phyloP scores from a whole-genome alignment of 2,113 vertebrate genomes.

The Tretioscincus oriximinensis region DNA sequence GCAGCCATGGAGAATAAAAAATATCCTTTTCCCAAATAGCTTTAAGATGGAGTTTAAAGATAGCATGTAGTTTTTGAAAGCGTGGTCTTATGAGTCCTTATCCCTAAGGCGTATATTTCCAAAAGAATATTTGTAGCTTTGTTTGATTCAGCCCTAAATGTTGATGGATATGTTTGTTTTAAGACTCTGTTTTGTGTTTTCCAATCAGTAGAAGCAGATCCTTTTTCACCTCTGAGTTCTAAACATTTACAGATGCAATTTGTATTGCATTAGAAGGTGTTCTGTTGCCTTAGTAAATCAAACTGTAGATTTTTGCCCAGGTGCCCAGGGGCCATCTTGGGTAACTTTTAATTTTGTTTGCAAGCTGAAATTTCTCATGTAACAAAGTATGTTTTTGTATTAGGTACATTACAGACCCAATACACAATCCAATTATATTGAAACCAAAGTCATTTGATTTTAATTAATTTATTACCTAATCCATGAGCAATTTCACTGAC shows the following conservation, averaged over 20 bases:
- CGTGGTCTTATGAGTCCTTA: neutral
- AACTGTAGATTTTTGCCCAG: slow-evolving; percentile 20
- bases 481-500: slow-evolving; percentile 6
- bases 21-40: neutral
- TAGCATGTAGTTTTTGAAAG: neutral
- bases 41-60: neutral
- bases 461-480: slow-evolving; percentile 7
- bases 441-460: slow-evolving; percentile 1
- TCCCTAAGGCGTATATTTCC: neutral
- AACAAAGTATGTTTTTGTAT: neutral
- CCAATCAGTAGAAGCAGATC: neutral
- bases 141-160: neutral
- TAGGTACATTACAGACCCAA: slow-evolving; percentile 19
- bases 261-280: slow-evolving; percentile 3
- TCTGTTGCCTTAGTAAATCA: slow-evolving; percentile 19
- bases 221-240: neutral
- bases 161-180: neutral
- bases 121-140: neutral
- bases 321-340: neutral
- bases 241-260: slow-evolving; percentile 1
- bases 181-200: neutral
- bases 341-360: slow-evolving; percentile 24
- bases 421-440: slow-evolving; percentile 16
- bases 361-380: slow-evolving; percentile 6
- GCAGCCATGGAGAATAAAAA: too few species aligned